Conservation (phyloP, 2,888 invertebrate species). For the Megastigmus dorsalis region DNA sequence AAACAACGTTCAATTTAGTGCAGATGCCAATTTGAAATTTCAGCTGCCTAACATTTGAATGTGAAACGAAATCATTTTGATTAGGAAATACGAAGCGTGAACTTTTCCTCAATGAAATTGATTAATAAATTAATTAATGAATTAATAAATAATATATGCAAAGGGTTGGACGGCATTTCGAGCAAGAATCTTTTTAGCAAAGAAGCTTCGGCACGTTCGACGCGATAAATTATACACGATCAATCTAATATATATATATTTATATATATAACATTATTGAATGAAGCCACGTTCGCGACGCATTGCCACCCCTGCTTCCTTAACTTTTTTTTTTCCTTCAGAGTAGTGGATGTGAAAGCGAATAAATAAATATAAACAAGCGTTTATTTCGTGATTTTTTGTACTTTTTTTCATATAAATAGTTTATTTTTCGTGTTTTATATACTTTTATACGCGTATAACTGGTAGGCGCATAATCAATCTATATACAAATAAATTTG, state of each 20-base stretch:
- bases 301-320: conserved; percentile 70
- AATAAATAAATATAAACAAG: conserved; percentile 49
- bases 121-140: conserved; percentile 50
- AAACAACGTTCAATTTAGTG: not conserved
- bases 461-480: conserved; percentile 58
- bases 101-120: conserved; percentile 49
- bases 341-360: conserved; percentile 55
- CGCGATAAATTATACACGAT: conserved; percentile 13
- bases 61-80: conserved; percentile 45
- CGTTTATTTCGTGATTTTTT: conserved; percentile 43
- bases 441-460: conserved; percentile 60
- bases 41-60: not conserved
- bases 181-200: conserved; percentile 37
- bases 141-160: conserved; percentile 49
- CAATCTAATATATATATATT: too few species aligned
- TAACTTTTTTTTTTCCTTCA: conserved; percentile 35
- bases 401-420: conserved; percentile 64
- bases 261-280: too few species aligned
- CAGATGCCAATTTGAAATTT: not conserved
- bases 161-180: conserved; percentile 52
- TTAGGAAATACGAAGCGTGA: conserved; percentile 29
- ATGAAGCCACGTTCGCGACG: conserved; percentile 64
- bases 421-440: conserved; percentile 62
- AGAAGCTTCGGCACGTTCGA: conserved; percentile 43
- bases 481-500: conserved; percentile 62